A percentile compares a stretch with the other conserved stretches of the same genome.
Evolutionary conservation across 2,888 invertebrate genomes (phyloP).

Genomic region (Amorpha juglandis): DNA sequence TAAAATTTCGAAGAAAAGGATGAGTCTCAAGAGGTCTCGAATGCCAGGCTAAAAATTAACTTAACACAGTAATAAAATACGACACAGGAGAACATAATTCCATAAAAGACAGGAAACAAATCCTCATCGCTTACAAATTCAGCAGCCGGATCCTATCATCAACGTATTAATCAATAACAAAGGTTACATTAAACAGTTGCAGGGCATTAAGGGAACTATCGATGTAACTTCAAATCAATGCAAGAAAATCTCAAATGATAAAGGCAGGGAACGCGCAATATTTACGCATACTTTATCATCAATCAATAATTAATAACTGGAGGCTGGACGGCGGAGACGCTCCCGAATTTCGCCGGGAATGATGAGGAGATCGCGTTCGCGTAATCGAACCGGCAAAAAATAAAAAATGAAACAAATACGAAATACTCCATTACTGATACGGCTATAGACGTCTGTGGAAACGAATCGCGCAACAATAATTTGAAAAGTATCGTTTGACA

Average conservation of each 20-base stretch:
- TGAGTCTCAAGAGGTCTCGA: too few relatives aligned
- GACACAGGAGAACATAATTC: neutral
- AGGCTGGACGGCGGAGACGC: constrained; percentile 77
- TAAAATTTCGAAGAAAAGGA: too few relatives aligned
- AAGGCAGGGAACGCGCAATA: constrained; percentile 59
- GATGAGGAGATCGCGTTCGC: constrained; percentile 82
- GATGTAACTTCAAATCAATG: constrained; percentile 19
- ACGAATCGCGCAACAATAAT: constrained; percentile 34
- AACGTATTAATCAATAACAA: constrained; percentile 7
- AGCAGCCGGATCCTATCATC: neutral
- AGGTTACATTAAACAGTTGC: constrained; percentile 6
- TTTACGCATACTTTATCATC: constrained; percentile 79
- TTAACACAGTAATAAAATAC: neutral
- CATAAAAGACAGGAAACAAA: constrained; percentile 4
- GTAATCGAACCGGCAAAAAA: constrained; percentile 83
- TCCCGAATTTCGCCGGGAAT: constrained; percentile 83
- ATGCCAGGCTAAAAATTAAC: too few relatives aligned
- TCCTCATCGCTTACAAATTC: constrained; percentile 10
- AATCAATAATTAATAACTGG: constrained; percentile 84
- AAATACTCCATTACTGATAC: constrained; percentile 80
- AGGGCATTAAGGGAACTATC: constrained; percentile 3
- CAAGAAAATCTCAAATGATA: constrained; percentile 25
- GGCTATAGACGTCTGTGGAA: constrained; percentile 61
- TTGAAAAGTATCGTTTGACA: neutral
- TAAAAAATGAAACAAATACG: constrained; percentile 84